Conservation (phyloP, 2,888 invertebrate genomes). For the Odontocolon sp. region DNA sequence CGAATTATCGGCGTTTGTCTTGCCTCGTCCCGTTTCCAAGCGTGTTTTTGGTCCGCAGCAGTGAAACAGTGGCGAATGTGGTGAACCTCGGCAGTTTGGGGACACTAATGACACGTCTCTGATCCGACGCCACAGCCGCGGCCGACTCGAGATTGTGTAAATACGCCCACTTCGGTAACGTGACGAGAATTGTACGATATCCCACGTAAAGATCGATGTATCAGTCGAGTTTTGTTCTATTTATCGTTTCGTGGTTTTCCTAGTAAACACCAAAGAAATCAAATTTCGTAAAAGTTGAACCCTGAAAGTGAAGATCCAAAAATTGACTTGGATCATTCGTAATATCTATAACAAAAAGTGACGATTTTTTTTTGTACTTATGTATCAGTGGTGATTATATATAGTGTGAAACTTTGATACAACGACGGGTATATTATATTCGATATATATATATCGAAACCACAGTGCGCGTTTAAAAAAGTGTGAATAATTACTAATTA, state of each 20-base stretch:
- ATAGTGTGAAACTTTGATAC: slow-evolving; percentile 2
- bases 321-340: too few species aligned
- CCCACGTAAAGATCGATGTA: background rate
- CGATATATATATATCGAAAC: too few species aligned
- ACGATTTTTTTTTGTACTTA: too few species aligned
- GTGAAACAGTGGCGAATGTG: background rate
- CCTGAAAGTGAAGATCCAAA: background rate
- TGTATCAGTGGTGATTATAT: background rate
- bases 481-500: too few species aligned
- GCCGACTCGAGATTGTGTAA: slow-evolving; percentile 50
- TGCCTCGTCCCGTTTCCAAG: background rate
- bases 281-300: too few species aligned
- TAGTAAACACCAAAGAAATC: slow-evolving; percentile 3
- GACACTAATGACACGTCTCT: slow-evolving; percentile 53
- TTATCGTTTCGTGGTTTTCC: background rate
- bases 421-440: background rate
- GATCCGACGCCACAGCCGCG: slow-evolving; percentile 7
- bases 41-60: background rate
- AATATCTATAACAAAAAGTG: too few species aligned
- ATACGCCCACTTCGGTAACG: slow-evolving; percentile 53
- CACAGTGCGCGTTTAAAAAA: too few species aligned
- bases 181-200: slow-evolving; percentile 37
- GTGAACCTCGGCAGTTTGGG: background rate
- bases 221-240: background rate
- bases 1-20: background rate